Evolutionary conservation across 1,140 invertebrate genomes (phyloP).

Genomic region (Argopecten irradians): DNA sequence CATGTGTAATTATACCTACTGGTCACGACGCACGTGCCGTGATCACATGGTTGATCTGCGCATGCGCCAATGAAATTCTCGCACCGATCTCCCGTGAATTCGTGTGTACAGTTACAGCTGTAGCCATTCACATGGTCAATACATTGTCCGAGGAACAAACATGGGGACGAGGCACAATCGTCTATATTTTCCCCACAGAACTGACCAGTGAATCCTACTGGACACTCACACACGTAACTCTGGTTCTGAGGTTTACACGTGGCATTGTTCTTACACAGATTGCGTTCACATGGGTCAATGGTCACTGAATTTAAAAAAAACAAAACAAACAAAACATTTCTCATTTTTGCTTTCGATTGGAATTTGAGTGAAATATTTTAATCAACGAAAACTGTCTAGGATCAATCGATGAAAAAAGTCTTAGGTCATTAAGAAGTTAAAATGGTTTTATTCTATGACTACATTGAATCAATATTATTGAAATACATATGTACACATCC

Average conservation of each 20-base stretch:
- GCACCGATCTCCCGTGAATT: constrained; percentile 61
- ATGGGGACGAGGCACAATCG: constrained; percentile 55
- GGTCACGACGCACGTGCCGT: constrained; percentile 84
- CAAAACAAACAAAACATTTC: too few species aligned
- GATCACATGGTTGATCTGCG: constrained; percentile 83
- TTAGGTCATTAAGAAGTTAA: too few species aligned
- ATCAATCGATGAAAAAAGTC: too few species aligned
- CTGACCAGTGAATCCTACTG: constrained; percentile 57
- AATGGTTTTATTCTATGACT: too few species aligned
- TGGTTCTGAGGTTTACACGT: constrained; percentile 65
- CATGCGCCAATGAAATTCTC: constrained; percentile 85
- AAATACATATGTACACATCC: too few species aligned
- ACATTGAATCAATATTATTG: too few species aligned
- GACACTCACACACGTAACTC: constrained; percentile 69
- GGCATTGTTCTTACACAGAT: constrained; percentile 38
- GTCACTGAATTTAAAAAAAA: background rate
- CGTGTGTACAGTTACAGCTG: constrained; percentile 57
- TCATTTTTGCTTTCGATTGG: too few species aligned
- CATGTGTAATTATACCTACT: constrained; percentile 53
- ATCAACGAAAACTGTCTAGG: background rate
- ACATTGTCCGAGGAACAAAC: constrained; percentile 53
- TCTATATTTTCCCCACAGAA: constrained; percentile 61
- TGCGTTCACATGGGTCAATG: constrained; percentile 35
- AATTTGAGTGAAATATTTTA: too few species aligned
- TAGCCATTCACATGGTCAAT: constrained; percentile 54